Evolutionary conservation across 2,113 vertebrate genomes (phyloP), one percentile per base, ranked within the genome.

Genomic region (Apaloderma vittatum): DNA sequence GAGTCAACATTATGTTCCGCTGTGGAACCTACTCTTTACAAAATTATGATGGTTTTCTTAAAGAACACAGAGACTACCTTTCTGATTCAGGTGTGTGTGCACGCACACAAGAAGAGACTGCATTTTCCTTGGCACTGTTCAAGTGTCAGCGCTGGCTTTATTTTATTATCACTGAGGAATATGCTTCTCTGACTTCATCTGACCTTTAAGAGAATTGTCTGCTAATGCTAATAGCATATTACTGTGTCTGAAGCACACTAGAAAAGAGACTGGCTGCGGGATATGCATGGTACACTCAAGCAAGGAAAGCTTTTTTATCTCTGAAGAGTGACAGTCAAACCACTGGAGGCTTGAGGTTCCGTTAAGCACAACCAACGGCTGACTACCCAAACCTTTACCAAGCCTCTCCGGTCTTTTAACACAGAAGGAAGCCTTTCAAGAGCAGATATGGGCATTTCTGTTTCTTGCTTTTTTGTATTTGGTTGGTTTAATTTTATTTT

Each of bases 191-290:
- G 79, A 61, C 86, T 93, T 61, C 49, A 81, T 24, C 58, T 93
- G 93, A 93, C 90, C 86, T 93, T 84, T 93, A 88, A 83, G 40
- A 62, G 45, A 88, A 13, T 12, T 46, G 77, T 45, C 70, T 87
- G 76, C 72, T 87, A 43, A 71, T 57, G 65, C 80, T 89, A 75
- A 68, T 16, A 43, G 65, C 54, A 68, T 2, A 7, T 57, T 75
- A 34, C 74, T 54, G 61, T 52, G 67, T 40, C 67, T 66, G 73
- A 66, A 80, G 79, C 65, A 27, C 59, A 48, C 21, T 30, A 8
- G 20, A 24, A 43, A 24, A 32, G 54, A 29, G 43, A 11, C 61
- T 76, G 90, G 12, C 74, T 91, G 57, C 19, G 78, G 27, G 57
- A 26, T 30, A 12, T 32, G 43, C 80, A 58, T 18, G 2, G 2